A percentile compares a stretch with the other conserved stretches of the same genome.
phyloP scores from a whole-genome alignment of 2,113 vertebrate species.

The Tenebrosternarchus preto region DNA sequence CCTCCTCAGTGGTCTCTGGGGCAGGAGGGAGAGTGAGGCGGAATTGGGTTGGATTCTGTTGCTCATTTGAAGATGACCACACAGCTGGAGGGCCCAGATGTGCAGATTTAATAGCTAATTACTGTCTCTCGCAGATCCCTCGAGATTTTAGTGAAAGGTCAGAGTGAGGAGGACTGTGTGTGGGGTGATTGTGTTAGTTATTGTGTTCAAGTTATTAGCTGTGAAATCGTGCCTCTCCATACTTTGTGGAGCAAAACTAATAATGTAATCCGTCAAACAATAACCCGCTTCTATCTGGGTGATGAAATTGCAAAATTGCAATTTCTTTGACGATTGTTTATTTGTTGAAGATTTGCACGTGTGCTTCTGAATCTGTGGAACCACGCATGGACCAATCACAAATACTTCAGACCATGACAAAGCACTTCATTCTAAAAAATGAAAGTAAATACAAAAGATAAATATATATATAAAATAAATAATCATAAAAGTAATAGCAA shows the following conservation, averaged over 20 bases:
- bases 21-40: conserved; percentile 24
- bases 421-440: background rate
- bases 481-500: background rate
- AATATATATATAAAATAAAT: background rate
- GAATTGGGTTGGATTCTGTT: conserved; percentile 43
- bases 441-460: no score
- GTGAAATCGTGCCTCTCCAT: conserved; percentile 44
- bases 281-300: conserved; percentile 9
- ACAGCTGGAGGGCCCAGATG: conserved; percentile 58
- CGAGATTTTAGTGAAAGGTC: conserved; percentile 51
- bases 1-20: conserved; percentile 41
- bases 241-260: conserved; percentile 51
- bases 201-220: conserved; percentile 52
- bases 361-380: background rate
- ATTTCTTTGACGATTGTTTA: background rate
- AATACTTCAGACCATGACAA: background rate
- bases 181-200: conserved; percentile 53
- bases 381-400: background rate
- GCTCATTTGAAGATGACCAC: conserved; percentile 52
- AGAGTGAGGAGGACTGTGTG: conserved; percentile 19
- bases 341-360: background rate
- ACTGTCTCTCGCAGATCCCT: conserved; percentile 48
- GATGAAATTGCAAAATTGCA: background rate
- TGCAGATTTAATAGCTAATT: conserved; percentile 58
- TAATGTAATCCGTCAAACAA: conserved; percentile 55